Evolutionary conservation across 2,888 invertebrate species (phyloP), one percentile per base, ranked within the genome.

Genomic region (Steinernema scapterisci): DNA sequence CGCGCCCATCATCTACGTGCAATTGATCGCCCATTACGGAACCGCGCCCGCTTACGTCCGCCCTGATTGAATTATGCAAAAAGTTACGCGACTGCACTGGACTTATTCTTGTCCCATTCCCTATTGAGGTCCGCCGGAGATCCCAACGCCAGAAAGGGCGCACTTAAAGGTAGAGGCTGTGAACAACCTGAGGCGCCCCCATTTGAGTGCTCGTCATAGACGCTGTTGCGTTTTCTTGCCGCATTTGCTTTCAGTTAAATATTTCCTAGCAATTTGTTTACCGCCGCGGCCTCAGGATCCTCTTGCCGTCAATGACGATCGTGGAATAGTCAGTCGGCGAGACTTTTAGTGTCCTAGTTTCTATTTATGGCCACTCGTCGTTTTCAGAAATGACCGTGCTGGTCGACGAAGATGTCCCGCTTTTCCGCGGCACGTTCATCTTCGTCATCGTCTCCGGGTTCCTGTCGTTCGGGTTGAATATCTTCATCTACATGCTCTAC

Each of bases 61-160:
- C 63, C 11, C 16, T 31, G 63, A 63, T 63, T 63, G 27, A 38
- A 31, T 63, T 63, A 63, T 31, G 31, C 63, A 27, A 63, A 63
- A 63, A 63, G 63, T 63, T 63, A 63, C 63, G 16, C 31, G 63
- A 27, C 63, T 63, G 63, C 63, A 63, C 63, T 63, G 31, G 63
- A 25, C 21, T 54, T 54, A 54, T 54, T 25, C 54, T 54, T 54
- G 23, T 25, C 25, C 54, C 21, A 31, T 27, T 21, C 54, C 63
- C 63, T 7, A 16, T 63, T 16, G 31, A 31, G n/a, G 11, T 25
- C 13, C 63, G 25, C 21, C n/a, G n/a, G n/a, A n/a, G n/a, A n/a
- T n/a, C n/a, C n/a, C 63, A 27, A 11, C 31, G 38, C 16, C 63
- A 25, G 27, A 63, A 63, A 63, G 27, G 27, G 63, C 63, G 27